phyloP scores from a whole-genome alignment of 2,888 invertebrate genomes.

The Hirtodrosophila trivittata region DNA sequence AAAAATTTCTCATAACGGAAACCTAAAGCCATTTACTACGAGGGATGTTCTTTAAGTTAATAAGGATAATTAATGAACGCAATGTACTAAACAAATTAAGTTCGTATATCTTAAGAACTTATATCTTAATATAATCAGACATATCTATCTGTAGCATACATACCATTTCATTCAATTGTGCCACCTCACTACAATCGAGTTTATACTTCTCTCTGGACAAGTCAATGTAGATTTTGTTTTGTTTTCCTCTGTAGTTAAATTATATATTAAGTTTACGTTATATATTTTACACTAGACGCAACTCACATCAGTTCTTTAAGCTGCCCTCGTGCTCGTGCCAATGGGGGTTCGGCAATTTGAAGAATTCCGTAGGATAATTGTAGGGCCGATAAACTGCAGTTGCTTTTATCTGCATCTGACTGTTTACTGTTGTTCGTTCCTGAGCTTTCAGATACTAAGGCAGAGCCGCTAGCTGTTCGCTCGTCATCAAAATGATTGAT shows the following conservation, averaged over 20 bases:
- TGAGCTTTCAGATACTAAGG: not conserved
- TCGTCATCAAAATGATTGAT: conserved; percentile 46
- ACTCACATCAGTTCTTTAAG: conserved; percentile 81
- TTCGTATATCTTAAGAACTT: not conserved
- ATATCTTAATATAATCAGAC: too few relatives aligned
- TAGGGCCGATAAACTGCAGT: conserved; percentile 63
- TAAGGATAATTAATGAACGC: too few relatives aligned
- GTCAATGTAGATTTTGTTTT: conserved; percentile 83
- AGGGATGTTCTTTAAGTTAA: too few relatives aligned
- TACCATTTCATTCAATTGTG: conserved; percentile 81
- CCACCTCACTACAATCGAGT: conserved; percentile 79
- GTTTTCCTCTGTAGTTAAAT: conserved; percentile 73
- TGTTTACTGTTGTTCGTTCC: conserved; percentile 12
- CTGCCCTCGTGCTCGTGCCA: conserved; percentile 73
- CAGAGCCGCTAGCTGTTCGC: conserved; percentile 4
- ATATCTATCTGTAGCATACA: too few relatives aligned
- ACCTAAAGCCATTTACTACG: too few relatives aligned
- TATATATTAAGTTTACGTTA: not conserved
- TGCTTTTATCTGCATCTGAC: conserved; percentile 10
- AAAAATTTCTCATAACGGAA: too few relatives aligned
- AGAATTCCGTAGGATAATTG: conserved; percentile 79
- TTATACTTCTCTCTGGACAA: conserved; percentile 81
- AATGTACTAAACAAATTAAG: too few relatives aligned
- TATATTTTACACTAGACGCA: not conserved
- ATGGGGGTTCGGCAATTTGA: conserved; percentile 78